phyloP scores from a whole-genome alignment of 2,797 vertebrate genomes.

The Erethizon dorsatum region DNA sequence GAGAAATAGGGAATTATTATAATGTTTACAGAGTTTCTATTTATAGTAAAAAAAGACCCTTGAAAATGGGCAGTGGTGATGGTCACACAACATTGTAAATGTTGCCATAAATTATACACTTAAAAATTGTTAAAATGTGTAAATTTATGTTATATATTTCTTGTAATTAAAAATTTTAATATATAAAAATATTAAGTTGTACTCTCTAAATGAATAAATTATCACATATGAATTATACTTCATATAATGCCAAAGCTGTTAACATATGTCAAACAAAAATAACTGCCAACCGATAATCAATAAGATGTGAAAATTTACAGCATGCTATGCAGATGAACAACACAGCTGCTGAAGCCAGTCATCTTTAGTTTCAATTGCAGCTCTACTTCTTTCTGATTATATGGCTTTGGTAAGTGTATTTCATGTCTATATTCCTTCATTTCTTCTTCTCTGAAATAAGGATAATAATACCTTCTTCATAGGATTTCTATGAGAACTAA shows the following conservation, averaged over 20 bases:
- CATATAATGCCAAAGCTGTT: slow-evolving; percentile 32
- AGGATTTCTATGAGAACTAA: neutral
- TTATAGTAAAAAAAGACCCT: neutral
- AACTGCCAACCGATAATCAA: neutral
- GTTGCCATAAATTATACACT: neutral
- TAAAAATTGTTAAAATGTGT: neutral
- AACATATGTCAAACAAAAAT: slow-evolving; percentile 22
- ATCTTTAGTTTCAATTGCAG: neutral
- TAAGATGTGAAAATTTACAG: neutral
- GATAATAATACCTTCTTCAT: slow-evolving; percentile 5
- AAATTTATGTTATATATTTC: neutral
- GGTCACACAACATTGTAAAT: neutral
- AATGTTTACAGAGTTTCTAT: neutral
- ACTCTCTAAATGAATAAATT: neutral
- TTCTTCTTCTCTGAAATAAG: slow-evolving; percentile 46
- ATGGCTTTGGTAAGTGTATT: neutral
- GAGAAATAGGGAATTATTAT: neutral
- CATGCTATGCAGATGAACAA: neutral
- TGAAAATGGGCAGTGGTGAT: neutral
- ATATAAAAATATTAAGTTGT: neutral
- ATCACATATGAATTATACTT: slow-evolving; percentile 9
- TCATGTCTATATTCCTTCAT: neutral
- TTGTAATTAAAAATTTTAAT: neutral
- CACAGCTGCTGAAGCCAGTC: neutral
- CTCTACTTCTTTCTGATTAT: neutral